A percentile compares a stretch with the other conserved stretches of the same genome.
phyloP scores from a whole-genome alignment of 2,113 vertebrate genomes.

The Paramisgurnus dabryanus region DNA sequence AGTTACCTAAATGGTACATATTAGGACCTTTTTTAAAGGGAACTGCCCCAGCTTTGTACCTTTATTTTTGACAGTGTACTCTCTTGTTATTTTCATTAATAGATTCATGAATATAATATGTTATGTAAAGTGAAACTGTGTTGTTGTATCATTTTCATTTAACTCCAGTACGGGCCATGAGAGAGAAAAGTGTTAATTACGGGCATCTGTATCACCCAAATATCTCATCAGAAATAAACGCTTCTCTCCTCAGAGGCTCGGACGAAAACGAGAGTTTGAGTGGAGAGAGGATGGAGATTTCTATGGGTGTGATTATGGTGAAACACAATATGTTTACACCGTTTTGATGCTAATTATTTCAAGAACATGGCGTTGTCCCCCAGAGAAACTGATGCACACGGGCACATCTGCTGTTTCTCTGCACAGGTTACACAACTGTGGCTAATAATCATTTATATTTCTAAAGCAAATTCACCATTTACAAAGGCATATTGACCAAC shows the following conservation, averaged over 20 bases:
- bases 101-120: neutral
- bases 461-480: too few relatives aligned
- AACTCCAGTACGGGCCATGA: neutral
- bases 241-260: slow-evolving; percentile 25
- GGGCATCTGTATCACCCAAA: slow-evolving; percentile 39
- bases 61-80: too few relatives aligned
- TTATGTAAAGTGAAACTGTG: neutral
- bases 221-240: slow-evolving; percentile 36
- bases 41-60: too few relatives aligned
- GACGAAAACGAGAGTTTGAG: slow-evolving; percentile 34
- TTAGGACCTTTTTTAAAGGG: too few relatives aligned
- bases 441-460: slow-evolving; percentile 8
- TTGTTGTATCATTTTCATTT: slow-evolving; percentile 6
- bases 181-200: slow-evolving; percentile 7
- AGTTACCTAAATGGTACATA: too few relatives aligned
- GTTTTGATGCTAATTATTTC: slow-evolving; percentile 54
- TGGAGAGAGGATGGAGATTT: slow-evolving; percentile 47
- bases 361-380: slow-evolving; percentile 44
- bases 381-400: slow-evolving; percentile 45
- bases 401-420: slow-evolving; percentile 49
- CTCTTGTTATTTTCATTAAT: neutral
- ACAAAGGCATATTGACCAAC: too few relatives aligned
- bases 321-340: slow-evolving; percentile 59
- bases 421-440: slow-evolving; percentile 35
- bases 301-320: slow-evolving; percentile 48